Conservation (phyloP, 2,113 vertebrate species). For the Gulo gulo region DNA sequence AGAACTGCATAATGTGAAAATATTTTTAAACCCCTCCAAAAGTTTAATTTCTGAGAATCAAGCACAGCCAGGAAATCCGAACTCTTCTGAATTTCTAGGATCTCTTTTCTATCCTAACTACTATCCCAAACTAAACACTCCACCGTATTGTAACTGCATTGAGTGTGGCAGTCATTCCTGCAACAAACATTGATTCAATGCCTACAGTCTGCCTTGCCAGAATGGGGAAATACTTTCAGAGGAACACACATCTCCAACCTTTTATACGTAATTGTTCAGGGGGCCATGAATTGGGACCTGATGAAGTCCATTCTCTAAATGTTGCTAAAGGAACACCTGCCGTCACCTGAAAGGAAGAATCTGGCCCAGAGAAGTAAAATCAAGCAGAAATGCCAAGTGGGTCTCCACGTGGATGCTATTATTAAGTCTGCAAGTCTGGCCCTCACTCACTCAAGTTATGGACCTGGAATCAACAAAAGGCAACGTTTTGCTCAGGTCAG, state of each 20-base stretch:
- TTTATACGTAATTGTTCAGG: background rate
- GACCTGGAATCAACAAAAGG: background rate
- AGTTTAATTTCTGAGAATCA: background rate
- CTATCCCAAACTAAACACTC: background rate
- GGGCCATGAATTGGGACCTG: no score
- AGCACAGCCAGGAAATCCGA: background rate
- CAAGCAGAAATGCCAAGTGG: background rate
- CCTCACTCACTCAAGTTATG: background rate
- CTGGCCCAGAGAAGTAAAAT: background rate
- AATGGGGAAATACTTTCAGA: background rate
- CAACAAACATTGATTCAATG: background rate
- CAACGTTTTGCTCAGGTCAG: background rate
- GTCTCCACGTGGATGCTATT: background rate
- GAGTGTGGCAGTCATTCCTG: background rate
- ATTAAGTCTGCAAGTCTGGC: background rate
- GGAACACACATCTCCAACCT: background rate
- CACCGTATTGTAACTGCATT: background rate
- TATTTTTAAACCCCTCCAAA: background rate
- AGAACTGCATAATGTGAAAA: background rate
- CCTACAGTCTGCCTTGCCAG: background rate
- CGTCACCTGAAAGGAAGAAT: background rate
- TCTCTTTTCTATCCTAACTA: background rate
- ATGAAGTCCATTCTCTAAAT: background rate
- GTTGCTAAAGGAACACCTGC: background rate
- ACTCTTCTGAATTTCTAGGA: background rate